Evolutionary conservation across 1,140 invertebrate genomes (phyloP), one percentile per base, ranked within the genome.

Genomic region (Cherax destructor): DNA sequence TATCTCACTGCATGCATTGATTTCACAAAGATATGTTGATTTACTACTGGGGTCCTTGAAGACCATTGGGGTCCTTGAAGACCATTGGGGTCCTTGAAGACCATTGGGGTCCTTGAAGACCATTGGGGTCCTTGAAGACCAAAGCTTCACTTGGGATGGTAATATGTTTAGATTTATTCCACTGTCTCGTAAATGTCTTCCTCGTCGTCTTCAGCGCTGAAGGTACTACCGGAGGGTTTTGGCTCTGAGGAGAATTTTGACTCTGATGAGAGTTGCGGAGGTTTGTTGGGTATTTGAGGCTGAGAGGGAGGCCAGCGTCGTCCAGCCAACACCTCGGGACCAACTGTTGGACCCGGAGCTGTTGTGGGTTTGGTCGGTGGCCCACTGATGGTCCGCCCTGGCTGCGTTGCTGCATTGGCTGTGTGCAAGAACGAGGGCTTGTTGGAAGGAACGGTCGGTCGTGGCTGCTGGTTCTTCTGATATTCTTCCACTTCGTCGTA

Each of bases 341-440:
- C 52, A 5, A 24, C 24, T 52, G 52, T 49, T 24, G 13, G 61
- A 65, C 61, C 61, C 13, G 13, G 5, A 13, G 61, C 11, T 5
- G 6, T 18, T 6, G 61, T 13, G 18, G 61, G 61, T 18, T 65
- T 21, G 61, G 61, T 18, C 5, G 13, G 11, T 65, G 13, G 21
- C 56, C 56, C 16, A 5, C 61, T 56, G 2, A 0, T 69, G 16
- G 10, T n/a, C 65, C 16, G 65, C 69, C n/a, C 69, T 5, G 69
- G n/a, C 24, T 5, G 21, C 21, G 50, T 6, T 5, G 61, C 13
- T 24, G 10, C 61, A 11, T 16, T 4, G 52, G 49, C 18, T 13
- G 13, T 83, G 52, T 83, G 80, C 50, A 83, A 49, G 52, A 83
- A 83, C 5, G 80, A 83, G 4, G 52, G 80, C 13, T 83, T 83